Percentiles rank a stretch among this genome's conserved stretches.
phyloP scores from a whole-genome alignment of 2,113 vertebrate species.

The Trichomycterus rosablanca region DNA sequence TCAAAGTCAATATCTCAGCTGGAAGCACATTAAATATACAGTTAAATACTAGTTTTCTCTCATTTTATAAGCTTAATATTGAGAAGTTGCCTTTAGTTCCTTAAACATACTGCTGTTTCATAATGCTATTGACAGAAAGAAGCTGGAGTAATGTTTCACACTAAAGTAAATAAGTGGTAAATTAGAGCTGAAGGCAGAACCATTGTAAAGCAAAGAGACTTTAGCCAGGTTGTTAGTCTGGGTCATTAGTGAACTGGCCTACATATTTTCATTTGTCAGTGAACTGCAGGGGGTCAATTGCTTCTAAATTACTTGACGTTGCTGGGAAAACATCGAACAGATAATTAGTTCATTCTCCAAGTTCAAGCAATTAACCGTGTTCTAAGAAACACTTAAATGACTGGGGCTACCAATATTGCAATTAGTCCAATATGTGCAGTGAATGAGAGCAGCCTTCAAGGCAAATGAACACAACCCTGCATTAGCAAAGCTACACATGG shows the following conservation, averaged over 20 bases:
- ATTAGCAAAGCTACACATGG: slow-evolving; percentile 21
- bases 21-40: no score
- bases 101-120: no score
- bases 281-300: slow-evolving; percentile 52
- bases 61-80: no score
- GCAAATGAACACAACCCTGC: slow-evolving; percentile 31
- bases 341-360: slow-evolving; percentile 50
- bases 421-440: slow-evolving; percentile 47
- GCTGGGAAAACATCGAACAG: slow-evolving; percentile 52
- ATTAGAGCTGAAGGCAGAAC: slow-evolving; percentile 59
- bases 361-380: slow-evolving; percentile 46
- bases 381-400: slow-evolving; percentile 43
- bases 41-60: no score
- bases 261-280: slow-evolving; percentile 48
- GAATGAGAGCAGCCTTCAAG: slow-evolving; percentile 38
- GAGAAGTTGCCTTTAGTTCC: no score
- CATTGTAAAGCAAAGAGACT: slow-evolving; percentile 39
- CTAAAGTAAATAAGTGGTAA: slow-evolving; percentile 47
- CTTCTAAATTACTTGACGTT: slow-evolving; percentile 47
- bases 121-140: no score
- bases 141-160: no score
- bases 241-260: slow-evolving; percentile 43
- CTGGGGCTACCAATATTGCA: slow-evolving; percentile 43
- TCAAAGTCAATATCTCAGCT: no score
- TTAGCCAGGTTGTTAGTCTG: slow-evolving; percentile 38